Percentiles rank a stretch among this genome's conserved stretches.
These are phyloP conservation scores for Strix aluco DNA, from an alignment of 2,113 vertebrate genomes.

Conservation along the genomic window DNA sequence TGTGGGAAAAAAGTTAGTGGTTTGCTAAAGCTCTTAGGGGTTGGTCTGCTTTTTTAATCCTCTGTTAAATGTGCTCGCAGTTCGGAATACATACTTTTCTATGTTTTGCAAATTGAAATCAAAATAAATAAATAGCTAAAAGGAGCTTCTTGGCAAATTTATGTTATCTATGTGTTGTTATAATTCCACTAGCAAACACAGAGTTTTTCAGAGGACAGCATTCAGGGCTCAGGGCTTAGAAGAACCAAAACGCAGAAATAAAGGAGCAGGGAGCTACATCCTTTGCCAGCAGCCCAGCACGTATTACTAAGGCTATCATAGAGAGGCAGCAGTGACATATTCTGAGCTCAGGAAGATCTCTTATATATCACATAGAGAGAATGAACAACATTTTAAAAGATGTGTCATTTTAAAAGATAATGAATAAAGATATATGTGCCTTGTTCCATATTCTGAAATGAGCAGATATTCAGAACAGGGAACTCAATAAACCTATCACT, in stretches of 20 bases:
- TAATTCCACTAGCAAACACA: background rate
- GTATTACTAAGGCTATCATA: background rate
- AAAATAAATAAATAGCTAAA: background rate
- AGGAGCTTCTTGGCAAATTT: background rate
- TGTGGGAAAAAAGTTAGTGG: background rate
- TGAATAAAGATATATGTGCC: background rate
- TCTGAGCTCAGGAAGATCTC: background rate
- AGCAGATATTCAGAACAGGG: background rate
- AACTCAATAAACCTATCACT: background rate
- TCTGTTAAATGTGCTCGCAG: background rate
- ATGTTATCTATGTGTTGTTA: background rate
- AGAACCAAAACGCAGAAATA: background rate
- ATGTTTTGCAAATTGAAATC: background rate
- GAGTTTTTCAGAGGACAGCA: background rate
- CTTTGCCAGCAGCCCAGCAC: background rate
- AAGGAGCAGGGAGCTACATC: background rate
- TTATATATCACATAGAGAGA: background rate
- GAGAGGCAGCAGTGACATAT: background rate
- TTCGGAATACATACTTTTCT: background rate
- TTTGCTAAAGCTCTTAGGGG: background rate
- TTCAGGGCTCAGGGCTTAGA: background rate
- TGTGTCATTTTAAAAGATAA: background rate
- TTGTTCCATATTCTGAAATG: background rate
- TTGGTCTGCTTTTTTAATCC: background rate
- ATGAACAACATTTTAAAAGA: background rate